These are phyloP conservation scores for Galemys pyrenaicus DNA, from an alignment of 2,113 vertebrate species.

Conservation along the genomic window DNA sequence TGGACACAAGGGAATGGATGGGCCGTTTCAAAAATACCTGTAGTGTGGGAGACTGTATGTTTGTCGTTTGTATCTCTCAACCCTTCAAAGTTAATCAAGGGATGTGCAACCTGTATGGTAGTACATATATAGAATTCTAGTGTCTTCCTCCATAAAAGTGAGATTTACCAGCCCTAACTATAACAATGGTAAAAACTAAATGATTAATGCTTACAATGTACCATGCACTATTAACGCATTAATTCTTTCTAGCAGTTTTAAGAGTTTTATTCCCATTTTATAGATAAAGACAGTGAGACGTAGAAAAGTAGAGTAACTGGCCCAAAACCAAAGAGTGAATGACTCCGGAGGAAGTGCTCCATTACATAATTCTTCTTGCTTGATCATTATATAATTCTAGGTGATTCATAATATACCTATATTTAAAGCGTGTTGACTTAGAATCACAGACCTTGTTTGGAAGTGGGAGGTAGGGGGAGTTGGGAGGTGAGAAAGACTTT, in stretches of 20 bases:
- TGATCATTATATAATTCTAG: conserved; percentile 54
- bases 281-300: conserved; percentile 12
- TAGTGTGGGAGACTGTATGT: not conserved
- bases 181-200: not conserved
- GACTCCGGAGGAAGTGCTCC: not conserved
- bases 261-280: conserved; percentile 25
- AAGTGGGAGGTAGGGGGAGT: not conserved
- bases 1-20: not conserved
- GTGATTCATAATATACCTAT: conserved; percentile 56
- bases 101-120: not conserved
- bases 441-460: conserved; percentile 1
- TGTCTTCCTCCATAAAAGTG: not conserved
- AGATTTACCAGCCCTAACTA: not conserved
- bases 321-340: not conserved
- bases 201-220: not conserved
- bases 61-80: not conserved
- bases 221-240: not conserved
- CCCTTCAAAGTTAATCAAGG: not conserved
- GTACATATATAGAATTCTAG: not conserved
- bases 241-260: not conserved
- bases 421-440: conserved; percentile 63
- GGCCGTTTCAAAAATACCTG: not conserved
- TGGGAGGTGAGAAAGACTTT: not conserved
- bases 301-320: not conserved
- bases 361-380: conserved; percentile 6